These are phyloP conservation scores for Laticauda laticaudata DNA, from an alignment of 2,113 vertebrate species.

Conservation along the genomic window DNA sequence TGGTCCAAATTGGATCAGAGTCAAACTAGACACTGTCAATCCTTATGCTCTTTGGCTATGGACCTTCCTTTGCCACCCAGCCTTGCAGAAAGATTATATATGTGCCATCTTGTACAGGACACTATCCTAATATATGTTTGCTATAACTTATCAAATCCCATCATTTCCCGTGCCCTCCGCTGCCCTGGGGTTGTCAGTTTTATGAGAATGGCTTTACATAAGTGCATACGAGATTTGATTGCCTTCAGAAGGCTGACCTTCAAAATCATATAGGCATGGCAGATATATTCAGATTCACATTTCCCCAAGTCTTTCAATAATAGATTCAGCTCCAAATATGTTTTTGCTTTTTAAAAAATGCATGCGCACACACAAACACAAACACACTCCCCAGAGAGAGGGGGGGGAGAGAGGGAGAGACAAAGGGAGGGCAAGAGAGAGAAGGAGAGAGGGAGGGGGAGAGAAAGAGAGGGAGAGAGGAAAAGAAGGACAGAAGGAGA, in stretches of 20 bases:
- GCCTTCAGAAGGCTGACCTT: not conserved
- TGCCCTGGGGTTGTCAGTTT: not conserved
- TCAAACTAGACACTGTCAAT: not conserved
- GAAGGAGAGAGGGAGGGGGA: too few species aligned
- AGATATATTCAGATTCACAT: not conserved
- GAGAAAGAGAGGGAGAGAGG: accelerated
- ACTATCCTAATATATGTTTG: conserved; percentile 10
- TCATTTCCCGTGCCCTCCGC: conserved; percentile 34
- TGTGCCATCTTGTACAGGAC: not conserved
- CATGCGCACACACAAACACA: too few species aligned
- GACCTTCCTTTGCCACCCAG: accelerated
- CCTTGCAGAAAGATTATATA: not conserved
- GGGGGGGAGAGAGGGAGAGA: too few species aligned
- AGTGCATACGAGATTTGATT: not conserved
- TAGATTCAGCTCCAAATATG: not conserved
- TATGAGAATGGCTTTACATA: not conserved
- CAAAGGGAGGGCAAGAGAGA: too few species aligned
- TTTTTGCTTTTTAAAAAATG: not conserved
- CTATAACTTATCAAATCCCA: conserved; percentile 41
- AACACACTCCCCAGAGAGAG: too few species aligned
- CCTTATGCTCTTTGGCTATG: not conserved
- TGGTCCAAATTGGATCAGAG: not conserved
- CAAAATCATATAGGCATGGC: not conserved
- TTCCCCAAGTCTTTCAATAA: not conserved
- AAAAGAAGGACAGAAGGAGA: too few species aligned